These are phyloP conservation scores for Oscheius sp. DNA, from an alignment of 2,888 invertebrate genomes.

Conservation along the genomic window DNA sequence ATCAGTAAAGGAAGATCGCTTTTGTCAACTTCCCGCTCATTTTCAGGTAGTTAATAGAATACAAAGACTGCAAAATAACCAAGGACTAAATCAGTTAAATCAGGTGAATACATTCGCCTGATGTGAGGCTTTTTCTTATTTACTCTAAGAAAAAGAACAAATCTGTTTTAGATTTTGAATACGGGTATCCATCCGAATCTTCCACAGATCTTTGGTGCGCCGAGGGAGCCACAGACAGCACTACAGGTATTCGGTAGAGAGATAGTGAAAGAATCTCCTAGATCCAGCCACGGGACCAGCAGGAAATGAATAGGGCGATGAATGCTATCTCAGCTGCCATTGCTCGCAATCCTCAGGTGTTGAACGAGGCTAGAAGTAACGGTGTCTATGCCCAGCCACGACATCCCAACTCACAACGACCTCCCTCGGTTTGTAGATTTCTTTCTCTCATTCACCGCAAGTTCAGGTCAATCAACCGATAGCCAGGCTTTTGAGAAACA, in stretches of 20 bases:
- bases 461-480: slow-evolving; percentile 26
- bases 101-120: slow-evolving; percentile 29
- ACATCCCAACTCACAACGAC: slow-evolving; percentile 4
- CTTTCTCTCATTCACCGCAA: neutral
- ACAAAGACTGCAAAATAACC: slow-evolving; percentile 25
- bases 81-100: slow-evolving; percentile 29
- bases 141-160: neutral
- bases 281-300: neutral
- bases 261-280: neutral
- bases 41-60: slow-evolving; percentile 27
- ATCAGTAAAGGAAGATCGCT: neutral
- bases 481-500: slow-evolving; percentile 13
- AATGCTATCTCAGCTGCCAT: neutral
- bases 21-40: slow-evolving; percentile 1
- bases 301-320: neutral
- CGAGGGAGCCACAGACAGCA: slow-evolving; percentile 11
- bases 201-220: slow-evolving; percentile 6
- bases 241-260: neutral
- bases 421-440: neutral
- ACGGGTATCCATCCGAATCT: slow-evolving; percentile 20
- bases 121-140: neutral
- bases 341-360: neutral
- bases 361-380: neutral
- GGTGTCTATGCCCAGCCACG: slow-evolving; percentile 33
- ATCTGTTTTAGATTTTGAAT: neutral